These are phyloP conservation scores for Fregetta grallaria DNA, from an alignment of 2,113 vertebrate genomes.

Conservation along the genomic window DNA sequence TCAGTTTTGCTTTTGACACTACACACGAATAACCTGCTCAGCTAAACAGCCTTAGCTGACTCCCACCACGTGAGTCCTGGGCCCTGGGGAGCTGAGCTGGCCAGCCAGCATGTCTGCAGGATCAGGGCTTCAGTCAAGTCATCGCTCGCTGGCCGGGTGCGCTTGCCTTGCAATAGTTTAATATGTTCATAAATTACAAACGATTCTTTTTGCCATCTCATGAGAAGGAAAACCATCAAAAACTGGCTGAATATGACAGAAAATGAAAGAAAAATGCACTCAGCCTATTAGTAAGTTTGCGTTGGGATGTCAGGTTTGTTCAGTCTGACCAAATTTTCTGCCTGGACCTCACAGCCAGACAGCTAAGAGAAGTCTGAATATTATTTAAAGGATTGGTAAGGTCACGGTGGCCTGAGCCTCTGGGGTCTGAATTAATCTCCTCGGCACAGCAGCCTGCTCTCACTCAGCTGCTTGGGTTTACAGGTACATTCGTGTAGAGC, in stretches of 20 bases:
- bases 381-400: slow-evolving; percentile 28
- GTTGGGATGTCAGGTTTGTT: neutral
- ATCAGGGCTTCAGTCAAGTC: neutral
- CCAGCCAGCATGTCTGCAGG: neutral
- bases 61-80: accelerated
- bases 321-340: neutral
- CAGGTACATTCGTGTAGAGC: neutral
- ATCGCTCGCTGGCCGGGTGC: accelerated
- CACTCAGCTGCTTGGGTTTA: neutral
- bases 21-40: accelerated
- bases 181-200: neutral
- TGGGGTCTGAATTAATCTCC: neutral
- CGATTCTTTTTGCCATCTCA: neutral
- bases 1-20: neutral
- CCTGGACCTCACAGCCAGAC: neutral
- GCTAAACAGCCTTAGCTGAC: neutral
- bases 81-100: neutral
- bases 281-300: neutral
- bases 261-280: neutral
- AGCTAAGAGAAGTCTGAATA: neutral
- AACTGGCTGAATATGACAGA: neutral
- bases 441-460: neutral
- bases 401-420: slow-evolving; percentile 24
- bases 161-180: neutral
- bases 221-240: neutral